A percentile compares a stretch with the other conserved stretches of the same genome.
Evolutionary conservation across 2,113 vertebrate species (phyloP).

Genomic region (Rousettus leschenaultii): DNA sequence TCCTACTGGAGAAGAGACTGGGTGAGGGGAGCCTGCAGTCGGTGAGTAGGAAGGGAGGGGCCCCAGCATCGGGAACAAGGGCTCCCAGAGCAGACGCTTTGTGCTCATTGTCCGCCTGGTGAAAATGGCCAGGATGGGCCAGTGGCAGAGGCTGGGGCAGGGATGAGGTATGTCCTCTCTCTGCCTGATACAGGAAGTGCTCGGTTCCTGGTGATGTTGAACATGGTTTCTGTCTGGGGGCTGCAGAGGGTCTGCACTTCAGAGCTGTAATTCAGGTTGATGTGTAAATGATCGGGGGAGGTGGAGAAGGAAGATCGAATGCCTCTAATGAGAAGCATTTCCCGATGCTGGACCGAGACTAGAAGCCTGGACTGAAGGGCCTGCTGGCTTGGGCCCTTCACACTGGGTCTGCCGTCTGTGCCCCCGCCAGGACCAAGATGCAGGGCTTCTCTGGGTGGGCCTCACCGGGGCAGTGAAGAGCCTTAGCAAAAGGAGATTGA

Average conservation of each 20-base stretch:
- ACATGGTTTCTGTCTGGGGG: neutral
- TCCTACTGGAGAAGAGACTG: neutral
- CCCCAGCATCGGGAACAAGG: neutral
- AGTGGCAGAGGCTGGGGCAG: neutral
- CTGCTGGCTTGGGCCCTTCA: neutral
- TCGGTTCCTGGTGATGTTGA: neutral
- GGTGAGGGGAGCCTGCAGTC: neutral
- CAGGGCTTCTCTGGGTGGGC: neutral
- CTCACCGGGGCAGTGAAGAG: neutral
- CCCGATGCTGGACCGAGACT: neutral
- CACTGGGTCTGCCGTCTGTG: neutral
- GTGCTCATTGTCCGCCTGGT: neutral
- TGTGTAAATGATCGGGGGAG: neutral
- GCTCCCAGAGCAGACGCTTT: rapidly evolving
- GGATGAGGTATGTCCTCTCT: neutral
- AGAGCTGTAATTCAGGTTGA: constrained; percentile 29
- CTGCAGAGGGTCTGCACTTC: neutral
- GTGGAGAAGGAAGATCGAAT: neutral
- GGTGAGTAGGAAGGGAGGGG: neutral
- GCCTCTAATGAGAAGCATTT: constrained; percentile 33
- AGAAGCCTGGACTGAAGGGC: neutral
- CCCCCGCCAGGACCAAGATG: neutral
- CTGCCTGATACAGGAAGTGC: neutral
- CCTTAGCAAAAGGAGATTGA: neutral
- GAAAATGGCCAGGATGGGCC: neutral